Evolutionary conservation across 2,888 invertebrate genomes (phyloP), one percentile per base, ranked within the genome.

Genomic region (Emmelina monodactyla): DNA sequence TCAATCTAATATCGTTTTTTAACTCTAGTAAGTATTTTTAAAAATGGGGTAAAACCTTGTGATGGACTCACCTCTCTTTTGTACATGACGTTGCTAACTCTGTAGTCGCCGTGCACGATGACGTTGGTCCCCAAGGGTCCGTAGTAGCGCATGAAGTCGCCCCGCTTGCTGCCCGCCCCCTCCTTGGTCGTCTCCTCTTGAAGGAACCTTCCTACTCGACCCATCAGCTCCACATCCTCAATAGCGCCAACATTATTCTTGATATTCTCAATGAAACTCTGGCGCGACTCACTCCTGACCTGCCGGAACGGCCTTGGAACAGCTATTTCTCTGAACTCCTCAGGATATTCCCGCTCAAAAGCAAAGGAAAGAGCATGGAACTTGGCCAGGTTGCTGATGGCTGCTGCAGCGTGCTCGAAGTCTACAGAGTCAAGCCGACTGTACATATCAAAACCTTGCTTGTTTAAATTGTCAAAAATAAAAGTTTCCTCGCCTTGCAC

Each of bases 361-460:
- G 65, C 65, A 7, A 69, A 64, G 0, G 70, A 70, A 7, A 69
- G 39, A 0, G 71, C 71, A 37, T 75, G 75, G 37, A 67, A 64
- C 29, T 53, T 55, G 0, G 70, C 70, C 9, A 70, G 41, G 1
- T 41, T 43, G 13, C 55, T 45, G 1, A 64, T 44, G 0, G 64
- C 51, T 2, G 50, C 40, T 1, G 55, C 40, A 0, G 61, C 55
- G 19, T 65, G 61, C 2, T 59, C 53, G 53, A 59, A 59, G n/a
- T n/a, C n/a, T n/a, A n/a, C n/a, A n/a, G n/a, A n/a, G 30, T 62
- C 58, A 2, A 70, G 41, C 0, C 58, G 39, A 11, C 51, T 46
- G 13, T 52, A 46, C 31, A 58, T 49, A 16, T 50, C 49, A 32
- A 43, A 58, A 1, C 64, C 64, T 11, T 45, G 40, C 1, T 45